These are phyloP conservation scores for Eulithis testata DNA, from an alignment of 2,888 invertebrate genomes.

Conservation along the genomic window DNA sequence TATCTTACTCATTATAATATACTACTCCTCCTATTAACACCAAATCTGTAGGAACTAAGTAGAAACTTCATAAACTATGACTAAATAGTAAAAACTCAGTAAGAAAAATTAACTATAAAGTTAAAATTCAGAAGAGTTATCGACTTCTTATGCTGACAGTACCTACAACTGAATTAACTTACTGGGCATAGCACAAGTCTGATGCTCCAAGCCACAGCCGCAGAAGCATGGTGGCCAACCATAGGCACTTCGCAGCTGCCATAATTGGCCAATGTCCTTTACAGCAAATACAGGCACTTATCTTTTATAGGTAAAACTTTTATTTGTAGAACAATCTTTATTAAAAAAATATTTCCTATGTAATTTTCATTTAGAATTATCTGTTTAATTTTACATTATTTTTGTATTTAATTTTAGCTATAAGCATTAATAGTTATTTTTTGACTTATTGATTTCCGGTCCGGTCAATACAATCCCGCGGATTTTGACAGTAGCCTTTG, in stretches of 20 bases:
- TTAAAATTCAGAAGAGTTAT: too few species aligned
- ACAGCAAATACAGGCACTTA: background rate
- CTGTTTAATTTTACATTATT: background rate
- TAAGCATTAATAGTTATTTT: background rate
- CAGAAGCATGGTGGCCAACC: slow-evolving; percentile 69
- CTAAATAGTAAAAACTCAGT: too few species aligned
- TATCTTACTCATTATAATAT: too few species aligned
- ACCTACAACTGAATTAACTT: slow-evolving; percentile 50
- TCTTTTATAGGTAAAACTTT: slow-evolving; percentile 4
- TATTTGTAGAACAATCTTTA: slow-evolving; percentile 1
- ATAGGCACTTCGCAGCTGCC: slow-evolving; percentile 69
- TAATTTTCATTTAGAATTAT: background rate
- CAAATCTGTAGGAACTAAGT: too few species aligned
- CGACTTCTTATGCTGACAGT: too few species aligned
- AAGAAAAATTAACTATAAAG: too few species aligned
- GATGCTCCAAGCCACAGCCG: slow-evolving; percentile 76
- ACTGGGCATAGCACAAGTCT: slow-evolving; percentile 81
- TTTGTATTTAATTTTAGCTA: background rate
- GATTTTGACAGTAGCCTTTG: slow-evolving; percentile 55
- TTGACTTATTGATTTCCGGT: slow-evolving; percentile 24
- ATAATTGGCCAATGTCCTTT: slow-evolving; percentile 48
- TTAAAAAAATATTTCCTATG: background rate
- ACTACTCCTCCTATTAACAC: too few species aligned
- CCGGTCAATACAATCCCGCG: slow-evolving; percentile 44
- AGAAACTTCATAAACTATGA: too few species aligned